Percentiles rank a stretch among this genome's conserved stretches.
phyloP scores from a whole-genome alignment of 2,888 invertebrate species.

The Melipona beecheii region DNA sequence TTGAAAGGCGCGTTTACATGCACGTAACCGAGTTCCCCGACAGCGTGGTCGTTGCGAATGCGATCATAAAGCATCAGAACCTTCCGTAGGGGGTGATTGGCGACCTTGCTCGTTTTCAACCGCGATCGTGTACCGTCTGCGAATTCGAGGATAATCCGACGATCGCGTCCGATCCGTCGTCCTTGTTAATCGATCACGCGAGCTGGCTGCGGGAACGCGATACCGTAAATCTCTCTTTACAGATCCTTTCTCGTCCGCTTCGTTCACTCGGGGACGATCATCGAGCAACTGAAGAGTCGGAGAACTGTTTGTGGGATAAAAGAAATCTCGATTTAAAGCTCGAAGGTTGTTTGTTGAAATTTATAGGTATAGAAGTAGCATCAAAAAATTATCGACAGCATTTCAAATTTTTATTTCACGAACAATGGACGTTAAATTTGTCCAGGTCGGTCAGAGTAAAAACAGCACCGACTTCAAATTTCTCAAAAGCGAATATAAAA shows the following conservation, averaged over 20 bases:
- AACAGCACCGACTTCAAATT: too few species aligned
- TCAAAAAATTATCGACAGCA: too few species aligned
- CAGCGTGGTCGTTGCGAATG: slow-evolving; percentile 23
- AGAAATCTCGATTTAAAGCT: too few species aligned
- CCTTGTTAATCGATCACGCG: slow-evolving; percentile 54
- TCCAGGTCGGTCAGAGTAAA: not conserved
- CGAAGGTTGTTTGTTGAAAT: too few species aligned
- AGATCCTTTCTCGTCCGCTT: not conserved
- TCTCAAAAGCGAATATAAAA: too few species aligned
- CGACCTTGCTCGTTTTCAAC: slow-evolving; percentile 43
- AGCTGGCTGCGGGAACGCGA: slow-evolving; percentile 1
- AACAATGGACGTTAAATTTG: not conserved
- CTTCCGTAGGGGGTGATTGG: slow-evolving; percentile 57
- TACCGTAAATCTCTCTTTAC: slow-evolving; percentile 2
- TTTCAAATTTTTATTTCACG: too few species aligned
- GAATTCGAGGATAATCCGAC: slow-evolving; percentile 51
- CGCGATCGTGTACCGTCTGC: slow-evolving; percentile 44
- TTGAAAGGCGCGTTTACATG: slow-evolving; percentile 49
- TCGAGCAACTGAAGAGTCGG: too few species aligned
- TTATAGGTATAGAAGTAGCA: too few species aligned
- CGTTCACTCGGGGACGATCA: too few species aligned
- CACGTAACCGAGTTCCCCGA: slow-evolving; percentile 24
- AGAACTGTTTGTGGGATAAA: too few species aligned
- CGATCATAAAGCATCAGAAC: slow-evolving; percentile 54
- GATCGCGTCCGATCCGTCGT: slow-evolving; percentile 35